Conservation (phyloP, 1,140 invertebrate species). For the Neodiprion lecontei region DNA sequence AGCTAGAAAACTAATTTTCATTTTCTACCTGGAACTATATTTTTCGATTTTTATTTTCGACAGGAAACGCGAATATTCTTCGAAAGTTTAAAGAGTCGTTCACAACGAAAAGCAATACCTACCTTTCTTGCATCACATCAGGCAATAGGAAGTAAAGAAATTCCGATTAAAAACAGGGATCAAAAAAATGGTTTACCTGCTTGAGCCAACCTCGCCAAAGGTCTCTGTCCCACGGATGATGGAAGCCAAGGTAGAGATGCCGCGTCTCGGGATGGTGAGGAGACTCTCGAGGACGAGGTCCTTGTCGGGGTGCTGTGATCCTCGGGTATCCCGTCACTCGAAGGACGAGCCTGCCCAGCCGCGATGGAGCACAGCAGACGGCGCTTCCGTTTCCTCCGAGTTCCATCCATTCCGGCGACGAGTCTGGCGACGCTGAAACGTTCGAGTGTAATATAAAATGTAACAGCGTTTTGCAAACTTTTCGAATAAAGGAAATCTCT, state of each 20-base stretch:
- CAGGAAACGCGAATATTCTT: too few relatives aligned
- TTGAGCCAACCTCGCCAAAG: conserved; percentile 70
- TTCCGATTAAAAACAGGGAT: too few relatives aligned
- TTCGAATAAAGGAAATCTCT: too few relatives aligned
- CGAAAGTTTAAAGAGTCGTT: too few relatives aligned
- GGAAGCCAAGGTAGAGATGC: conserved; percentile 69
- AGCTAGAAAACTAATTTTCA: too few relatives aligned
- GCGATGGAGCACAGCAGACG: conserved; percentile 55
- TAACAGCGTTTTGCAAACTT: not conserved
- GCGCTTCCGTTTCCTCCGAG: conserved; percentile 49
- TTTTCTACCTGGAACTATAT: too few relatives aligned
- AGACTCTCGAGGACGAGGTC: conserved; percentile 35
- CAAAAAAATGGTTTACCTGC: conserved; percentile 56
- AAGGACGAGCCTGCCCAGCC: conserved; percentile 59
- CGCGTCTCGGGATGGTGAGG: conserved; percentile 50
- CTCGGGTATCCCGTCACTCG: conserved; percentile 58
- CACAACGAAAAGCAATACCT: too few relatives aligned
- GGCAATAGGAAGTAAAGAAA: too few relatives aligned
- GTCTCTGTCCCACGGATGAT: conserved; percentile 69
- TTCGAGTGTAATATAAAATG: not conserved
- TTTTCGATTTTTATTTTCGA: too few relatives aligned
- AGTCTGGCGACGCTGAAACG: conserved; percentile 47
- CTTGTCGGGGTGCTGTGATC: conserved; percentile 34
- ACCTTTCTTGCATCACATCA: too few relatives aligned
- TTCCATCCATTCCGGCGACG: conserved; percentile 58